Evolutionary conservation across 1,140 invertebrate genomes (phyloP).

Genomic region (Dendrolimus punctatus): DNA sequence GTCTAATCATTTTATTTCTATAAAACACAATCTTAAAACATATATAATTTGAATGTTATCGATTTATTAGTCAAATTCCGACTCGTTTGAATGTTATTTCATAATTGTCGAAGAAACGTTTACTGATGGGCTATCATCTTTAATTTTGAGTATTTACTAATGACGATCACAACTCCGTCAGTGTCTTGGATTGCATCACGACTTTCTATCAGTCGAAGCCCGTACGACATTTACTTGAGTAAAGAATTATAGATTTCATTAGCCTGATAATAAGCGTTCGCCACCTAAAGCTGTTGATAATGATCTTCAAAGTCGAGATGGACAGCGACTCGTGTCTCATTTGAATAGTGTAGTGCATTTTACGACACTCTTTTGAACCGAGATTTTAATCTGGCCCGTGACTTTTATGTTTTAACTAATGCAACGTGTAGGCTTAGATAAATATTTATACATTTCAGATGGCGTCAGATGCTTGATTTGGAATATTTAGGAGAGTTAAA

Average conservation of each 20-base stretch:
- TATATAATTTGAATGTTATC: too few species aligned
- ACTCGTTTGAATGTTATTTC: too few species aligned
- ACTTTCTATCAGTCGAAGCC: constrained; percentile 26
- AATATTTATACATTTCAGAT: constrained; percentile 28
- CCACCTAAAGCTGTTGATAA: constrained; percentile 15
- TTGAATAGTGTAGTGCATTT: too few species aligned
- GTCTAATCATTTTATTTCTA: too few species aligned
- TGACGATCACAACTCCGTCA: constrained; percentile 3
- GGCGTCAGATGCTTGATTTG: constrained; percentile 46
- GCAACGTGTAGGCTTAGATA: background rate
- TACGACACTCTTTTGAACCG: background rate
- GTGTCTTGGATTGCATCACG: constrained; percentile 23
- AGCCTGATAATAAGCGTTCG: constrained; percentile 15
- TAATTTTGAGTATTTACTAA: too few species aligned
- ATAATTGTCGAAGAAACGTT: too few species aligned
- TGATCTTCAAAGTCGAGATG: constrained; percentile 16
- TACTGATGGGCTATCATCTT: too few species aligned
- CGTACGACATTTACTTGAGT: constrained; percentile 10
- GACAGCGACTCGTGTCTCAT: too few species aligned
- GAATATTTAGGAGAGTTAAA: constrained; percentile 53
- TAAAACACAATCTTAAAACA: too few species aligned
- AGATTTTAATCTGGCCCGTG: background rate
- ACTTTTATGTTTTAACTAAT: background rate
- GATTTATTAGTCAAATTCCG: too few species aligned
- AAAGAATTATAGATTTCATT: constrained; percentile 35